Conservation (phyloP, 2,797 vertebrate species). For the Hydrocynus forskahlii region DNA sequence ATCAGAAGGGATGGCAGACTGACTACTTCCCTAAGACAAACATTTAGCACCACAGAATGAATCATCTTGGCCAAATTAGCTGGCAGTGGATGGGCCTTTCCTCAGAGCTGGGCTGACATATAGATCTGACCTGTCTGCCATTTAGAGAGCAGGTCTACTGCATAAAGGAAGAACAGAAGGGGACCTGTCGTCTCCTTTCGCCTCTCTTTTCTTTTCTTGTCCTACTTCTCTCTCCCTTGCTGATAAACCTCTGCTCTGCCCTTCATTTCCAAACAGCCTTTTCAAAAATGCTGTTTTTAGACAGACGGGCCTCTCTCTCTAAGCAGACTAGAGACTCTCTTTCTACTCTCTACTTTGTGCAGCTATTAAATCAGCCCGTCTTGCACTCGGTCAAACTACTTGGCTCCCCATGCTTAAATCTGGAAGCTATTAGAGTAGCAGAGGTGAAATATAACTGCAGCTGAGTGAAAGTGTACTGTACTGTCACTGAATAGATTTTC, state of each 20-base stretch:
- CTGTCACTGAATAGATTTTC: conserved; percentile 25
- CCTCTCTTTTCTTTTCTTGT: conserved; percentile 13
- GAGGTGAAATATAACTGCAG: conserved; percentile 29
- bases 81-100: conserved; percentile 48
- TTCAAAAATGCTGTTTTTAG: conserved; percentile 41
- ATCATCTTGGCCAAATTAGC: conserved; percentile 55
- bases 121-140: conserved; percentile 39
- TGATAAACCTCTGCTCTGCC: conserved; percentile 1
- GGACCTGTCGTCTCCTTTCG: background rate
- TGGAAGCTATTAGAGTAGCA: conserved; percentile 42
- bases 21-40: conserved; percentile 53
- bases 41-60: conserved; percentile 55
- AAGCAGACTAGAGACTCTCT: conserved; percentile 13
- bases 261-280: conserved; percentile 29
- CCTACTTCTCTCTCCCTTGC: conserved; percentile 17
- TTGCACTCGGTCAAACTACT: conserved; percentile 38
- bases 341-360: conserved; percentile 34
- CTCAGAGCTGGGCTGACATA: conserved; percentile 26
- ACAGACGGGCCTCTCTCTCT: background rate
- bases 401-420: conserved; percentile 32
- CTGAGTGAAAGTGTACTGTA: conserved; percentile 39
- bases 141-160: conserved; percentile 29
- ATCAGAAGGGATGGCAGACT: conserved; percentile 50
- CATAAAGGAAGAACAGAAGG: conserved; percentile 29
- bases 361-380: conserved; percentile 49